phyloP scores from a whole-genome alignment of 2,113 vertebrate species.

The Tychaedon coryphoeus region DNA sequence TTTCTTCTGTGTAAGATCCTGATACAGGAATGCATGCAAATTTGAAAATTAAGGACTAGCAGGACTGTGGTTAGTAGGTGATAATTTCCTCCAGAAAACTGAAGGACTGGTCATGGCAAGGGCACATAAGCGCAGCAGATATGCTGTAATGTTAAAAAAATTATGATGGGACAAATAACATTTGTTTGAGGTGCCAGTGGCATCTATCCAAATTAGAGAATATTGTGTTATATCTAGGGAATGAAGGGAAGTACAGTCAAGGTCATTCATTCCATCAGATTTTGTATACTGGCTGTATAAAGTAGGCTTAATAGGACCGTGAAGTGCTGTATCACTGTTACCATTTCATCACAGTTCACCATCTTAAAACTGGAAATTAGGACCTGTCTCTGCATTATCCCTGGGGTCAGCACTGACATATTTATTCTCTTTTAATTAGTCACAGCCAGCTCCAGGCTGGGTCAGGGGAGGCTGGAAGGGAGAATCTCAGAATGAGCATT shows the following conservation, averaged over 20 bases:
- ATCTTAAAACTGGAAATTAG: not conserved
- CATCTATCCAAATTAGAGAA: not conserved
- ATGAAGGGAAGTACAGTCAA: not conserved
- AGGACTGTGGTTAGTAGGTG: not conserved
- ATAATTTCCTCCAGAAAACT: not conserved
- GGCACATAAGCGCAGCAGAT: not conserved
- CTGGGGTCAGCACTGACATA: not conserved
- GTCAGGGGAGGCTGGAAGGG: not conserved
- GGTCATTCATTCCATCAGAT: not conserved
- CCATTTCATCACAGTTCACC: not conserved
- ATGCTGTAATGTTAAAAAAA: not conserved
- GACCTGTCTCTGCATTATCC: not conserved
- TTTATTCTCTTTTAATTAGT: slow-evolving; percentile 20
- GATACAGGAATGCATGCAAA: not conserved
- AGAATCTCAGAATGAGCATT: not conserved
- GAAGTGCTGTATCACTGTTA: not conserved
- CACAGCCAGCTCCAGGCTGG: not conserved
- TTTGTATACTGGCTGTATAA: not conserved
- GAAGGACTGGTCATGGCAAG: not conserved
- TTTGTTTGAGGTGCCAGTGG: not conserved
- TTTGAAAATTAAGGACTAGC: not conserved
- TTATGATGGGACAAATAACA: not conserved
- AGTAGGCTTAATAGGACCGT: not conserved
- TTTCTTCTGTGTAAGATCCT: not conserved
- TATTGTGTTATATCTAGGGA: not conserved